Evolutionary conservation across 2,797 vertebrate genomes (phyloP), one percentile per base, ranked within the genome.

Genomic region (Philypnodon macrostomus): DNA sequence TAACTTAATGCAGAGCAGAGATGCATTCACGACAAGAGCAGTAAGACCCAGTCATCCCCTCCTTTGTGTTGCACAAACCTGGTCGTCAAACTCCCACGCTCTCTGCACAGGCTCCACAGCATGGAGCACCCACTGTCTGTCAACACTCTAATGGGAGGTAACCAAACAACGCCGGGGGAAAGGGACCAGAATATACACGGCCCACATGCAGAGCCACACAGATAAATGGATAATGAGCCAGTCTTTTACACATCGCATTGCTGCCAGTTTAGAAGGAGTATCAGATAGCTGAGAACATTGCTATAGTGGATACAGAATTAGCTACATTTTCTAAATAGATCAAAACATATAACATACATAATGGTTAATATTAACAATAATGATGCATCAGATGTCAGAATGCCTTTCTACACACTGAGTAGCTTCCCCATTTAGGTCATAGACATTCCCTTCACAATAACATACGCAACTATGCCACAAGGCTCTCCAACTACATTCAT

Each of bases 51-150:
- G 63, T 67, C 70, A 63, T 79, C 47, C 36, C 61, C 47, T 66
- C 59, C 1, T 21, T 69, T 51, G 52, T 65, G 72, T 70, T 61
- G 67, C 63, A 61, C 53, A 79, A 78, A 75, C 64, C 62, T 53
- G 63, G 68, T 74, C 75, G 73, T 82, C 75, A 38, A 27, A 77
- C 81, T 81, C 86, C 83, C 79, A 85, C 84, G 16, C 66, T 61
- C 76, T 75, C 79, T 71, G 63, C 79, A n/a, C n/a, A n/a, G 69
- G 76, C 80, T 68, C 67, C 79, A 60, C 84, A 83, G 76, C 84
- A 84, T 89, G 80, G 75, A 85, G 83, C 79, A 74, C 80, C 81
- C 57, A 81, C 75, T 81, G 84, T 79, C 81, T 87, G 79, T 84
- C 82, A 85, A 83, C 80, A 87, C 53, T 55, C 67, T 81, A 83